Conservation (phyloP, 2,888 invertebrate species). For the Adela reaumurella region DNA sequence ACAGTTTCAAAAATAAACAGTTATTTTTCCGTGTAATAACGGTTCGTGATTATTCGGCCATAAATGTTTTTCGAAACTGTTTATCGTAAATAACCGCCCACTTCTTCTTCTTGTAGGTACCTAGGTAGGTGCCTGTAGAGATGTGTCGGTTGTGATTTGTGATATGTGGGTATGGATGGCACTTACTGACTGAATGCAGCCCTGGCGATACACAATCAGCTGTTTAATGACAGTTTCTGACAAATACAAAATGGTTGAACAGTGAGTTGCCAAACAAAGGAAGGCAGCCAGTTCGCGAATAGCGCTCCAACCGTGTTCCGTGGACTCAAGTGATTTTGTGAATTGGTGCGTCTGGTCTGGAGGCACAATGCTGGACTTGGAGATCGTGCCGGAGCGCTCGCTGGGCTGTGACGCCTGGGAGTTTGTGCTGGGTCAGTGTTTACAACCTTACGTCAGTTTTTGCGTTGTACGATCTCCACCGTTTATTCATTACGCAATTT, state of each 20-base stretch:
- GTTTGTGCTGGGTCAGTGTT: conserved; percentile 85
- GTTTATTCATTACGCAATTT: conserved; percentile 43
- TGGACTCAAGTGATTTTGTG: conserved; percentile 45
- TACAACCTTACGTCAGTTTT: conserved; percentile 49
- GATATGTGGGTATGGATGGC: no score
- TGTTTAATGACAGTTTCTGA: conserved; percentile 58
- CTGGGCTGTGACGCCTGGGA: conserved; percentile 98
- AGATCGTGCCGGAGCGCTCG: conserved; percentile 93
- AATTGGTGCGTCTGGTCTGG: conserved; percentile 83
- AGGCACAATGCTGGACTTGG: conserved; percentile 87
- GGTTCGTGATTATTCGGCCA: no score
- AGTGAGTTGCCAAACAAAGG: conserved; percentile 58
- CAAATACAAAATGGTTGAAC: conserved; percentile 59
- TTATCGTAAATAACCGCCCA: no score
- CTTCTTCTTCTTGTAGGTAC: no score
- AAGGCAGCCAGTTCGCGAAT: conserved; percentile 47
- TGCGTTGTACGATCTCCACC: conserved; percentile 45
- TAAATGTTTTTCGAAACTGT: no score
- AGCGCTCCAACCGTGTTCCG: conserved; percentile 35
- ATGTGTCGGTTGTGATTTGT: no score
- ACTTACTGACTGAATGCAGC: conserved; percentile 17
- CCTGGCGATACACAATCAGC: conserved; percentile 54
- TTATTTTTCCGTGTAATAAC: no score
- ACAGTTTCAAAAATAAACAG: no score
- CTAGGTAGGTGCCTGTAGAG: no score